phyloP scores from a whole-genome alignment of 1,140 invertebrate genomes.

The Temnothorax curvispinosus region DNA sequence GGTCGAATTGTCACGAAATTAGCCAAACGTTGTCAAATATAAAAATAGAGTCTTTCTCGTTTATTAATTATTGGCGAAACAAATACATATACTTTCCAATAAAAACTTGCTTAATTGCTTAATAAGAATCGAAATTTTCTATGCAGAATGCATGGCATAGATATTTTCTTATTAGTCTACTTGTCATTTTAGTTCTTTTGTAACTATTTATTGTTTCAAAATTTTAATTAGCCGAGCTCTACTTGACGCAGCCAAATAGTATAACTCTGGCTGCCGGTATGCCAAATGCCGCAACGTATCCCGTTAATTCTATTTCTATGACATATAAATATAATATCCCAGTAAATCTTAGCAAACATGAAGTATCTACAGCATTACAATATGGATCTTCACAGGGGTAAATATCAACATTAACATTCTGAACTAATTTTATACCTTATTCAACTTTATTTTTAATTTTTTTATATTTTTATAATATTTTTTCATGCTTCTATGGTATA shows the following conservation, averaged over 20 bases:
- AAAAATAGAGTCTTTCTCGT: too few relatives aligned
- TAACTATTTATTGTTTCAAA: background rate
- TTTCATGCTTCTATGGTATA: background rate
- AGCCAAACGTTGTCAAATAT: too few relatives aligned
- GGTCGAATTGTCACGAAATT: too few relatives aligned
- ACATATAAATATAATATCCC: slow-evolving; percentile 86
- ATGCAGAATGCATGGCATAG: background rate
- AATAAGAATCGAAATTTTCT: background rate
- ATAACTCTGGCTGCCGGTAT: slow-evolving; percentile 91
- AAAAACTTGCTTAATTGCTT: too few relatives aligned
- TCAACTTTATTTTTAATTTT: background rate
- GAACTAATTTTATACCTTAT: background rate
- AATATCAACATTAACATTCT: background rate
- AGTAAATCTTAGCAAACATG: slow-evolving; percentile 85
- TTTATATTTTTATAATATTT: slow-evolving; percentile 5
- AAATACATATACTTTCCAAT: too few relatives aligned
- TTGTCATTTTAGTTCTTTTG: background rate
- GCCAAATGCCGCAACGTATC: slow-evolving; percentile 91
- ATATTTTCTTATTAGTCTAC: background rate
- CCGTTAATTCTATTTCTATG: slow-evolving; percentile 88
- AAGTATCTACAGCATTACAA: slow-evolving; percentile 88
- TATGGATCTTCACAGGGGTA: slow-evolving; percentile 91
- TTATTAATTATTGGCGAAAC: too few relatives aligned
- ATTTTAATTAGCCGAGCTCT: slow-evolving; percentile 64
- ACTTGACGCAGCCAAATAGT: slow-evolving; percentile 87